phyloP scores from a whole-genome alignment of 1,140 invertebrate species.

The Vanessa tameamea region DNA sequence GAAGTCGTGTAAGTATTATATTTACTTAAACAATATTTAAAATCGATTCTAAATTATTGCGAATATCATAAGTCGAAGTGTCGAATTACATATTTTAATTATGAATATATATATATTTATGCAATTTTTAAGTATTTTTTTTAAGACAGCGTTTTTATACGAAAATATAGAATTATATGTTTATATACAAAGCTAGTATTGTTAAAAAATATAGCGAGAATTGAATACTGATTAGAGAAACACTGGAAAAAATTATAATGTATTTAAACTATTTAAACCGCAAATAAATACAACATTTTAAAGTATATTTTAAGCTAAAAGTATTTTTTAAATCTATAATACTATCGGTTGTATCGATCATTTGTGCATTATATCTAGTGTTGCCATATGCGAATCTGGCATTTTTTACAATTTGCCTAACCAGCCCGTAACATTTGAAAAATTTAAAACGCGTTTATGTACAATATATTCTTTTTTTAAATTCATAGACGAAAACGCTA shows the following conservation, averaged over 20 bases:
- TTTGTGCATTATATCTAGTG: background rate
- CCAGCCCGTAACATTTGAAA: constrained; percentile 18
- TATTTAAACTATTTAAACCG: constrained; percentile 32
- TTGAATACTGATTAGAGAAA: constrained; percentile 64
- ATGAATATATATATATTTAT: constrained; percentile 44
- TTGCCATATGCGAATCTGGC: constrained; percentile 5
- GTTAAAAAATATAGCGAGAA: constrained; percentile 51
- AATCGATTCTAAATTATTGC: constrained; percentile 49
- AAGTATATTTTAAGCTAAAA: constrained; percentile 24
- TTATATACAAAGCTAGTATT: constrained; percentile 65
- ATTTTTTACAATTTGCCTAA: constrained; percentile 22
- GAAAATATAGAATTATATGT: constrained; percentile 66
- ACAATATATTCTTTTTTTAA: constrained; percentile 14
- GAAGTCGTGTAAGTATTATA: background rate
- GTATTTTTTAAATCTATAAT: constrained; percentile 23
- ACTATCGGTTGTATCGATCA: constrained; percentile 17
- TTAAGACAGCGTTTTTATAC: constrained; percentile 65
- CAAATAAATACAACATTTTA: constrained; percentile 37
- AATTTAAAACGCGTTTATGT: constrained; percentile 26
- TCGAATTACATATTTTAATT: constrained; percentile 61
- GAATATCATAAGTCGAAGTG: constrained; percentile 69
- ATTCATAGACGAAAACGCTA: constrained; percentile 14
- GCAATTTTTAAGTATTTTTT: constrained; percentile 42
- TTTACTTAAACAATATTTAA: constrained; percentile 4
- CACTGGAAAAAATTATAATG: constrained; percentile 45